phyloP scores from a whole-genome alignment of 2,113 vertebrate genomes.

The Paracanthobrama guichenoti region DNA sequence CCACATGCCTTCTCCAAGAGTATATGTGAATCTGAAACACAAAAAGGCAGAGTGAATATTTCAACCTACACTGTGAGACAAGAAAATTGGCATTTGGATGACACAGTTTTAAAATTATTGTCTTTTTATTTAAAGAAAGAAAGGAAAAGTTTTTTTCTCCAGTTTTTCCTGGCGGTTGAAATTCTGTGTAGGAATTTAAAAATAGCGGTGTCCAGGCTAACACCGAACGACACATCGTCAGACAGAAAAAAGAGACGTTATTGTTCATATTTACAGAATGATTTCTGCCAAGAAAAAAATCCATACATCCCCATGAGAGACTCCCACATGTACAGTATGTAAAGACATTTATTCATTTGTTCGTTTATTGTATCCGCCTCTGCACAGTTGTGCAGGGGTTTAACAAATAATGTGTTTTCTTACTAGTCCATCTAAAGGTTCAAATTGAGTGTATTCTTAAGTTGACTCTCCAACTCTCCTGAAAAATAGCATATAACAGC shows the following conservation, averaged over 20 bases:
- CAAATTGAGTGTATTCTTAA: neutral
- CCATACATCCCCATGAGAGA: constrained; percentile 6
- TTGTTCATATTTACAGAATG: neutral
- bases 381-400: neutral
- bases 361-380: constrained; percentile 1
- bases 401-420: constrained; percentile 16
- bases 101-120: neutral
- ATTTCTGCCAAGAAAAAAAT: neutral
- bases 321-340: neutral
- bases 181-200: neutral
- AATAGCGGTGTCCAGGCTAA: neutral
- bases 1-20: constrained; percentile 98
- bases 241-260: neutral
- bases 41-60: constrained; percentile 1
- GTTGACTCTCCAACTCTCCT: neutral
- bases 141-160: neutral
- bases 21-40: constrained; percentile 91
- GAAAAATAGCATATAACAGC: neutral
- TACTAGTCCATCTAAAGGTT: constrained; percentile 5
- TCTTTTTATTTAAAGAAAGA: neutral
- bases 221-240: neutral
- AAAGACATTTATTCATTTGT: neutral
- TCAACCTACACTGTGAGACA: constrained; percentile 1
- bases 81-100: neutral
- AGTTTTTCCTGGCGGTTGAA: neutral